Conservation (phyloP, 2,888 invertebrate genomes). For the Latrodectus elegans region DNA sequence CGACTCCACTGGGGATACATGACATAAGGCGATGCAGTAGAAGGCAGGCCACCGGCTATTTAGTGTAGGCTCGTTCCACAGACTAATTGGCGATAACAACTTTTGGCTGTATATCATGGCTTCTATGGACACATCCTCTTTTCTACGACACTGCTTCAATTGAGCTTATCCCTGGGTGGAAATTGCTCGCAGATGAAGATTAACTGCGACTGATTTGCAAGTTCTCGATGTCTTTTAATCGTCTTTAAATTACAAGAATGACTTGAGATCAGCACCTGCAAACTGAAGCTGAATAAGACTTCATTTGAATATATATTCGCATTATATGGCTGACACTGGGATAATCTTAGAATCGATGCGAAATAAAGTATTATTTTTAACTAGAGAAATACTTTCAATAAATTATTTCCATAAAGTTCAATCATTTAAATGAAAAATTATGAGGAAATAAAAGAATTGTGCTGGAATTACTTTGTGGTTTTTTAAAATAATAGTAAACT, state of each 20-base stretch:
- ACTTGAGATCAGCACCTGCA: neutral
- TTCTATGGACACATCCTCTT: conserved; percentile 8
- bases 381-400: too few species aligned
- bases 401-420: too few species aligned
- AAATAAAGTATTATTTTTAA: too few species aligned
- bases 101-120: conserved; percentile 36
- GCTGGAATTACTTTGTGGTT: too few species aligned
- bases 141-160: conserved; percentile 19
- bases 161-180: neutral
- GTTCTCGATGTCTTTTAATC: conserved; percentile 16
- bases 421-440: too few species aligned
- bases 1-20: conserved; percentile 37
- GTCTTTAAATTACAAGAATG: conserved; percentile 1
- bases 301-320: too few species aligned
- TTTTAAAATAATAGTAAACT: too few species aligned
- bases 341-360: too few species aligned
- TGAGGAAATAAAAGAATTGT: too few species aligned
- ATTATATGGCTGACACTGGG: too few species aligned
- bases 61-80: conserved; percentile 13
- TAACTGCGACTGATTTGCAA: conserved; percentile 7
- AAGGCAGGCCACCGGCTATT: conserved; percentile 28
- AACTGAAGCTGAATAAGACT: too few species aligned
- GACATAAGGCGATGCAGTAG: conserved; percentile 30
- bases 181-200: conserved; percentile 24
- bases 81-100: conserved; percentile 54